Evolutionary conservation across 53 echinoderm and acorn worm species (phyloP).

Genomic region (Astropecten irregularis): DNA sequence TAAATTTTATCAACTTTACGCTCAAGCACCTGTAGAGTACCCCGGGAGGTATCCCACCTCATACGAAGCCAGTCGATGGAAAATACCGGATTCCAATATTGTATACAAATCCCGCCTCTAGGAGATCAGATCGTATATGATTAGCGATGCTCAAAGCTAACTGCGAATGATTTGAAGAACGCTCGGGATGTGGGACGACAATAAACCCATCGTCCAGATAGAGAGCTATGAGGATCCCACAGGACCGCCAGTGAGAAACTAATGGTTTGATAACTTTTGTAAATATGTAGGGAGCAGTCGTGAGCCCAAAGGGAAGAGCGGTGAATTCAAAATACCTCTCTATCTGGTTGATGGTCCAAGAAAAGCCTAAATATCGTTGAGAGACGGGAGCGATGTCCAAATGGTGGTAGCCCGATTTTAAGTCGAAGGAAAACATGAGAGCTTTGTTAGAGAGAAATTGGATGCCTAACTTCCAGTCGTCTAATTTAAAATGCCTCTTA

Average conservation of each 20-base stretch:
- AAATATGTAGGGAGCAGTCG: slow-evolving; percentile 27
- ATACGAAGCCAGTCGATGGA: slow-evolving; percentile 18
- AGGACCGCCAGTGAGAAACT: slow-evolving; percentile 20
- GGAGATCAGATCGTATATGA: background rate
- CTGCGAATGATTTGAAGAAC: background rate
- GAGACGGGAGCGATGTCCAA: background rate
- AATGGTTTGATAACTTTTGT: slow-evolving; percentile 18
- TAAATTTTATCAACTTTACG: background rate
- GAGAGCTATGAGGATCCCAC: slow-evolving; percentile 11
- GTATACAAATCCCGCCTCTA: slow-evolving; percentile 11
- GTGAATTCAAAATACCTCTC: slow-evolving; percentile 13
- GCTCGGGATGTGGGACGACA: background rate
- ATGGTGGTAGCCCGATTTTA: slow-evolving; percentile 18
- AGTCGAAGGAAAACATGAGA: background rate
- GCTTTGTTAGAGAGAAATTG: background rate
- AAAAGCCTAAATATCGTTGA: background rate
- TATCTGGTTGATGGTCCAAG: background rate
- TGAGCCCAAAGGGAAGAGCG: slow-evolving; percentile 7
- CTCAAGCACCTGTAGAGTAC: slow-evolving; percentile 3
- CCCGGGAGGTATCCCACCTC: slow-evolving; percentile 11
- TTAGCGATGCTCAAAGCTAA: background rate
- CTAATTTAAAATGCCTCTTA: slow-evolving; percentile 1
- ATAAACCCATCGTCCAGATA: slow-evolving; percentile 35
- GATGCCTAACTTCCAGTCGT: slow-evolving; percentile 8
- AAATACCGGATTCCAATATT: background rate